Evolutionary conservation across 2,888 invertebrate genomes (phyloP).

Genomic region (Ischnura elegans): DNA sequence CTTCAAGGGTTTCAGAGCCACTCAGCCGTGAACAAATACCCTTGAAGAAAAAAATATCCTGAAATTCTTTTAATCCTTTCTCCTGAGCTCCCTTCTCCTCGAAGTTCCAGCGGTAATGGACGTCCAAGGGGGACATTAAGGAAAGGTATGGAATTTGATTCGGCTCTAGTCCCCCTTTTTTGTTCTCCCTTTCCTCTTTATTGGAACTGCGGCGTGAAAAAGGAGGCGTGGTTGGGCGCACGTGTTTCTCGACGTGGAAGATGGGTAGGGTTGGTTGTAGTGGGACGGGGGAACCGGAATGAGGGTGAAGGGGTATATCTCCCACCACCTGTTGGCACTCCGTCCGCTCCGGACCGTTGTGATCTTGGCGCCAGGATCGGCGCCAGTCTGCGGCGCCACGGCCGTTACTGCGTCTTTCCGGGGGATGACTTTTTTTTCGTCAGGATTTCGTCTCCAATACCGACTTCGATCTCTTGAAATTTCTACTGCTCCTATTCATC

Average conservation of each 20-base stretch:
- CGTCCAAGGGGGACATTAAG: not conserved
- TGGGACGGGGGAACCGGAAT: not conserved
- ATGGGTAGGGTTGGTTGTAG: not conserved
- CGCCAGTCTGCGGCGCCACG: not conserved
- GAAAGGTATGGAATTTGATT: not conserved
- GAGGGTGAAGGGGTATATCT: not conserved
- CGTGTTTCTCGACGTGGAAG: not conserved
- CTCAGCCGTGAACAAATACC: too few species aligned
- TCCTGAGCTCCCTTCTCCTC: not conserved
- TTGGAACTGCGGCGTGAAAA: not conserved
- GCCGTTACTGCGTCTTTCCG: not conserved
- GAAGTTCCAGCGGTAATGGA: not conserved
- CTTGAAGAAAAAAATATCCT: not conserved
- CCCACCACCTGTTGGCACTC: conserved; percentile 26
- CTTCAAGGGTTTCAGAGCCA: too few species aligned
- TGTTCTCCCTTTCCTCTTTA: not conserved
- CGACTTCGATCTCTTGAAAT: not conserved
- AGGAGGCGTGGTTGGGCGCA: not conserved
- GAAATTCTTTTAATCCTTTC: conserved; percentile 5
- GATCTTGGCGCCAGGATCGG: not conserved
- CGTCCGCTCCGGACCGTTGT: not conserved
- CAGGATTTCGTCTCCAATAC: not conserved
- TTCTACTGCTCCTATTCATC: not conserved
- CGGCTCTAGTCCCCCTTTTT: not conserved
- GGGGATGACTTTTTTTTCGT: not conserved